phyloP scores from a whole-genome alignment of 2,888 invertebrate genomes.

The Rhamphomyia laevipes region DNA sequence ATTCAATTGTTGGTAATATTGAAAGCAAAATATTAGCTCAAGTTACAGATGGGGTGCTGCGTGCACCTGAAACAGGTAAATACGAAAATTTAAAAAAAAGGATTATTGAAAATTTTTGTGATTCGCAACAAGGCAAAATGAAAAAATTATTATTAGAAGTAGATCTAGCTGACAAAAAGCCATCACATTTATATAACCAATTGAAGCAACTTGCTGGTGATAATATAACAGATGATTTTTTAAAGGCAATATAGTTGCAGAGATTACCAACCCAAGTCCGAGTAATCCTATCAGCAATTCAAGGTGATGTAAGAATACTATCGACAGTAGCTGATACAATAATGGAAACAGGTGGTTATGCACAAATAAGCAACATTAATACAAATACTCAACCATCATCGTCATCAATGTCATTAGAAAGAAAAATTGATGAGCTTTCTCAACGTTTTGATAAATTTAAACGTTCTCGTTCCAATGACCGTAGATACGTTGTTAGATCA shows the following conservation, averaged over 20 bases:
- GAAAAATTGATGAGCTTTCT: too few relatives aligned
- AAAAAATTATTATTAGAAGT: slow-evolving; percentile 5
- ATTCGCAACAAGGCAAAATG: slow-evolving; percentile 6
- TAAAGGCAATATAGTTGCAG: slow-evolving; percentile 10
- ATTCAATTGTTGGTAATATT: slow-evolving; percentile 15
- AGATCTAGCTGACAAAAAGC: slow-evolving; percentile 8
- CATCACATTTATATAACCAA: slow-evolving; percentile 13
- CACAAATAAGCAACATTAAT: too few relatives aligned
- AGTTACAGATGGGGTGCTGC: slow-evolving; percentile 13
- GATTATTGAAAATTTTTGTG: slow-evolving; percentile 7
- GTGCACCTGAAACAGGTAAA: slow-evolving; percentile 5
- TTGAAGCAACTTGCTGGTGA: slow-evolving; percentile 8
- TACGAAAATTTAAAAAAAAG: slow-evolving; percentile 4
- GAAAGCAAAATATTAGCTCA: slow-evolving; percentile 15
- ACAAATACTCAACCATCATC: too few relatives aligned
- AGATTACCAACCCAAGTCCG: slow-evolving; percentile 5
- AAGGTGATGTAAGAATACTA: slow-evolving; percentile 3
- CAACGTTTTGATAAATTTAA: too few relatives aligned
- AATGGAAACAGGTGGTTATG: slow-evolving; percentile 2
- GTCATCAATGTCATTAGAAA: too few relatives aligned
- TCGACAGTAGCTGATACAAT: slow-evolving; percentile 8
- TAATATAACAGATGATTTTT: slow-evolving; percentile 7
- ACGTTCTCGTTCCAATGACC: too few relatives aligned
- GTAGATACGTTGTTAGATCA: too few relatives aligned
- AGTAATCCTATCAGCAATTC: slow-evolving; percentile 9